Evolutionary conservation across 2,113 vertebrate genomes (phyloP).

Genomic region (Peromyscus polionotus): DNA sequence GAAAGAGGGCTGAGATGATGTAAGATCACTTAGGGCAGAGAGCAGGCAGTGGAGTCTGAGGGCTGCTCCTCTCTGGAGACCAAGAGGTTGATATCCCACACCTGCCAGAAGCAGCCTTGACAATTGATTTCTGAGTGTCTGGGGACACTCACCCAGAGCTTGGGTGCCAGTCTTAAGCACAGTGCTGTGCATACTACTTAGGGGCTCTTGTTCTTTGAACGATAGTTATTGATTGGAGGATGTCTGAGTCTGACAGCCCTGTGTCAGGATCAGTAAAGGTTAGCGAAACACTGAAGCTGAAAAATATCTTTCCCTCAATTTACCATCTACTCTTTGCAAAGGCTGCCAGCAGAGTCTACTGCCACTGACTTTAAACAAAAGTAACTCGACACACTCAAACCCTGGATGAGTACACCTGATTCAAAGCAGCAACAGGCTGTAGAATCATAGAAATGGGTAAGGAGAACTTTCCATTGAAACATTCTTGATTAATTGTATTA

Average conservation of each 20-base stretch:
- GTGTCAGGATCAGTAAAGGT: not conserved
- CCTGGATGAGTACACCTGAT: not conserved
- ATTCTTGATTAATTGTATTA: not conserved
- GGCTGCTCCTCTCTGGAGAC: not conserved
- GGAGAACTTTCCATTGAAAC: not conserved
- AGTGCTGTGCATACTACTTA: not conserved
- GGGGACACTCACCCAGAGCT: not conserved
- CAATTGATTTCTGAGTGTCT: not conserved
- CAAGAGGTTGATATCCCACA: accelerated
- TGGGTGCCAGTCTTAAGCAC: not conserved
- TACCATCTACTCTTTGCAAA: not conserved
- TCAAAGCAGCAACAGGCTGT: not conserved
- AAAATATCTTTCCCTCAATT: slow-evolving; percentile 50
- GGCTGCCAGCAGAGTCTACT: not conserved
- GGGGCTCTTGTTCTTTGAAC: not conserved
- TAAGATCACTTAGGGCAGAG: not conserved
- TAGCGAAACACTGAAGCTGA: slow-evolving; percentile 19
- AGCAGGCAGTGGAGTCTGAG: not conserved
- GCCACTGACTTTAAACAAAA: not conserved
- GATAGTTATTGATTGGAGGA: not conserved
- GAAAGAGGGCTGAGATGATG: not conserved
- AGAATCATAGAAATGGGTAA: not conserved
- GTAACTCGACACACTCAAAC: accelerated
- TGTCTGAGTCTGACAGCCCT: not conserved
- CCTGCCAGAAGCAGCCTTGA: not conserved